A percentile compares a stretch with the other conserved stretches of the same genome.
Evolutionary conservation across 2,797 vertebrate species (phyloP).

Genomic region (Simalia tracyae): DNA sequence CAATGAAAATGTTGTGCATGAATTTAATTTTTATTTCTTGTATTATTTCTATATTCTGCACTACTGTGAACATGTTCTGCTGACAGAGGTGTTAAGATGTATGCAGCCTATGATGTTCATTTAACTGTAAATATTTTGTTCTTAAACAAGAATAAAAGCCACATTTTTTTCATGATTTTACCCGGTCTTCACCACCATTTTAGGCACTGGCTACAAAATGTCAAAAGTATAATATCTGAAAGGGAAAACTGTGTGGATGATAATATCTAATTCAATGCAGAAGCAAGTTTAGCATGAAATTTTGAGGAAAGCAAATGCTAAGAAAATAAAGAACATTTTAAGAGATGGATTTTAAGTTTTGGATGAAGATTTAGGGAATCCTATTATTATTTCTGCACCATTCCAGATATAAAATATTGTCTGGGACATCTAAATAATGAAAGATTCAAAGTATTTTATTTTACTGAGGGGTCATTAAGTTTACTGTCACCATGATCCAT

Average conservation of each 20-base stretch:
- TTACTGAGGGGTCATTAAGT: background rate
- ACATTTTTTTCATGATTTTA: slow-evolving; percentile 58
- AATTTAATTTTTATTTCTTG: slow-evolving; percentile 60
- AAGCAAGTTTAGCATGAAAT: background rate
- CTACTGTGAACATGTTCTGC: slow-evolving; percentile 51
- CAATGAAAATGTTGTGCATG: slow-evolving; percentile 66
- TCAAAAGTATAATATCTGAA: background rate
- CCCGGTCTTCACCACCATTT: background rate
- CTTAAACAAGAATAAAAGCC: slow-evolving; percentile 71
- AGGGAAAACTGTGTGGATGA: background rate
- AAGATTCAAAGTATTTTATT: background rate
- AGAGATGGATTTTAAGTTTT: background rate
- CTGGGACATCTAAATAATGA: background rate
- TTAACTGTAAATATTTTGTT: slow-evolving; percentile 69
- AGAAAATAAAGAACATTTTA: background rate
- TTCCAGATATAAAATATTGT: background rate
- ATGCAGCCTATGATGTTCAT: slow-evolving; percentile 59
- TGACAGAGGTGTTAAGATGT: slow-evolving; percentile 52
- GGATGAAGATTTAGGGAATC: background rate
- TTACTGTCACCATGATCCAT: background rate
- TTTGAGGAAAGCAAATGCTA: background rate
- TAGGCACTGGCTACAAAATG: background rate
- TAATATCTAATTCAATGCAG: background rate
- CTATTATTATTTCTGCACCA: background rate
- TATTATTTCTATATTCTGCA: slow-evolving; percentile 58